Evolutionary conservation across 1,140 invertebrate genomes (phyloP).

Genomic region (Bombus huntii): DNA sequence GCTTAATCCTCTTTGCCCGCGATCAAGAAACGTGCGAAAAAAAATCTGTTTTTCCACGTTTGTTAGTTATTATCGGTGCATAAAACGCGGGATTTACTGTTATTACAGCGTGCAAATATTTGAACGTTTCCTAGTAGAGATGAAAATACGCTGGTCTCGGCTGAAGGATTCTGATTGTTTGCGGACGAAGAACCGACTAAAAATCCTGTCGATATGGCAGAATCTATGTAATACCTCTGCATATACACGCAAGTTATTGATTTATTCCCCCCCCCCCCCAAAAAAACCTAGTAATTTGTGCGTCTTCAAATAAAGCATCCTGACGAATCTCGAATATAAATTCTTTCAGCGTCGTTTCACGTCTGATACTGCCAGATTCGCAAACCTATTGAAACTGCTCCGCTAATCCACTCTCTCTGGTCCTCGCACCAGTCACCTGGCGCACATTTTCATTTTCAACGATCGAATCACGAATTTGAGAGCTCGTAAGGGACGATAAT

Average conservation of each 20-base stretch:
- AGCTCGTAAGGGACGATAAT: neutral
- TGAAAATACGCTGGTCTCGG: neutral
- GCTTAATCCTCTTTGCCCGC: conserved; percentile 34
- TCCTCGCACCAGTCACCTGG: neutral
- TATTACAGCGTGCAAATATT: conserved; percentile 45
- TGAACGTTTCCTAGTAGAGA: conserved; percentile 27
- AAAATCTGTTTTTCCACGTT: neutral
- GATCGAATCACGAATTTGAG: neutral
- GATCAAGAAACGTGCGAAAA: neutral
- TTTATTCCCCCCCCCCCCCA: neutral
- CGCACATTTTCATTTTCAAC: neutral
- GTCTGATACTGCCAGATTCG: no score
- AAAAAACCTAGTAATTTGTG: neutral
- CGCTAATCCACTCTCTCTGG: no score
- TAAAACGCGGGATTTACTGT: conserved; percentile 38
- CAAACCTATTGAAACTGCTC: no score
- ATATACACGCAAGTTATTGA: neutral
- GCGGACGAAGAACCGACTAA: conserved; percentile 18
- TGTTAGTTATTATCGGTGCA: conserved; percentile 28
- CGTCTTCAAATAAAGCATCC: neutral
- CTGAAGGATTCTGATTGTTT: conserved; percentile 28
- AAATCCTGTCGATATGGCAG: conserved; percentile 26
- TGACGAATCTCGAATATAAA: neutral
- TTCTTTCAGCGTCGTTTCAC: neutral
- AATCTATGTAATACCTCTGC: neutral